These are phyloP conservation scores for Disparrhopalites patrizii DNA, from an alignment of 2,888 invertebrate species.

Conservation along the genomic window DNA sequence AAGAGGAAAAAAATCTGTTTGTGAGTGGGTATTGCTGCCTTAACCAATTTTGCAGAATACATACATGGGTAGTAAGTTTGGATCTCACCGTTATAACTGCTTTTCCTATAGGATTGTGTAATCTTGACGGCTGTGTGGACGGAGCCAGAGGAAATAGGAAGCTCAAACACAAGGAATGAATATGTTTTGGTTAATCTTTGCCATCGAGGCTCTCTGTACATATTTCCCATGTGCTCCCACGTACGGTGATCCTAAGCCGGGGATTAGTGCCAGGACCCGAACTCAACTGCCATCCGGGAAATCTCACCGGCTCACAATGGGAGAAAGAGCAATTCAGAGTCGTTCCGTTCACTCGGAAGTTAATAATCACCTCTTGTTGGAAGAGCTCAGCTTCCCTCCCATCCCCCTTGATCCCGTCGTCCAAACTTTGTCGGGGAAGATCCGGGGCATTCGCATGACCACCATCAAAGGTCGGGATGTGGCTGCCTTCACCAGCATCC, in stretches of 20 bases:
- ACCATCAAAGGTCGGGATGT: conserved; percentile 36
- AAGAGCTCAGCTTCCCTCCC: not conserved
- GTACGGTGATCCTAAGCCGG: conserved; percentile 23
- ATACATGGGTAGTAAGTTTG: too few species aligned
- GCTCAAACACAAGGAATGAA: conserved; percentile 3
- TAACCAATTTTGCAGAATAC: too few species aligned
- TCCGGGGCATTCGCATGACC: conserved; percentile 39
- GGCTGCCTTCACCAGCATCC: conserved; percentile 35
- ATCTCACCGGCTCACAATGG: too few species aligned
- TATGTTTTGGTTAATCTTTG: conserved; percentile 21
- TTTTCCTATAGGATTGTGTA: too few species aligned
- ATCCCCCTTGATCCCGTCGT: conserved; percentile 33
- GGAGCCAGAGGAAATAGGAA: too few species aligned
- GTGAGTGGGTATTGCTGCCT: too few species aligned
- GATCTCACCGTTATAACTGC: too few species aligned
- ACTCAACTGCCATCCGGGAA: too few species aligned
- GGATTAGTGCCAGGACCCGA: not conserved
- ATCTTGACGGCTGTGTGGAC: too few species aligned
- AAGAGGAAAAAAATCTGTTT: too few species aligned
- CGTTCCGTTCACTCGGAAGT: not conserved
- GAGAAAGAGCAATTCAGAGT: conserved; percentile 17
- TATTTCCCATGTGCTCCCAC: conserved; percentile 16
- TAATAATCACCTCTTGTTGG: not conserved
- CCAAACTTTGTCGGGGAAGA: conserved; percentile 33
- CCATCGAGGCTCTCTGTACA: conserved; percentile 20